Conservation (phyloP, 2,113 vertebrate genomes). For the Craseonycteris thonglongyai region DNA sequence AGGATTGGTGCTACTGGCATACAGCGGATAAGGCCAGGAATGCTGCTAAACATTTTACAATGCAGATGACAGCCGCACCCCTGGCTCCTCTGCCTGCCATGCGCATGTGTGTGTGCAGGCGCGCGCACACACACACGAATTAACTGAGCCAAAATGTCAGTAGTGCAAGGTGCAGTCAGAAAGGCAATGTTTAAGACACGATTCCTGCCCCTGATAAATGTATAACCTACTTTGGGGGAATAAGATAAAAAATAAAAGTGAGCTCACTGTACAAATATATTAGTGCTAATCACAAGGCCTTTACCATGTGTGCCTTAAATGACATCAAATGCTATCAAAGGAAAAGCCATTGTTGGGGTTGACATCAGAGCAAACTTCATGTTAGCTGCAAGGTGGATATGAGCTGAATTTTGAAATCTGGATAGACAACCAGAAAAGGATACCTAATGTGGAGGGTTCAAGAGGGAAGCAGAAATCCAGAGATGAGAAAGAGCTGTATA, state of each 20-base stretch:
- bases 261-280: neutral
- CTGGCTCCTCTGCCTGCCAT: no score
- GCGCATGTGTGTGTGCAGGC: no score
- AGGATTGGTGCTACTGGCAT: neutral
- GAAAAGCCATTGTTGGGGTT: neutral
- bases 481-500: neutral
- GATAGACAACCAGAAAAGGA: neutral
- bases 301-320: neutral
- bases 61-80: neutral
- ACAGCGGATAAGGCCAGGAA: neutral
- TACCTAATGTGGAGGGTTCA: neutral
- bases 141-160: neutral
- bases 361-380: neutral
- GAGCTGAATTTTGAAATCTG: neutral
- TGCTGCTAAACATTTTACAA: neutral
- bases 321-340: neutral
- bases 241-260: neutral
- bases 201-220: neutral
- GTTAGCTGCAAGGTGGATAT: neutral
- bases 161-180: neutral
- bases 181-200: neutral
- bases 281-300: neutral
- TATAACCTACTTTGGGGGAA: neutral
- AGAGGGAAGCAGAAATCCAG: neutral
- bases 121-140: no score